Evolutionary conservation across 2,797 vertebrate genomes (phyloP), one percentile per base, ranked within the genome.

Genomic region (Catostomus latipinnis): DNA sequence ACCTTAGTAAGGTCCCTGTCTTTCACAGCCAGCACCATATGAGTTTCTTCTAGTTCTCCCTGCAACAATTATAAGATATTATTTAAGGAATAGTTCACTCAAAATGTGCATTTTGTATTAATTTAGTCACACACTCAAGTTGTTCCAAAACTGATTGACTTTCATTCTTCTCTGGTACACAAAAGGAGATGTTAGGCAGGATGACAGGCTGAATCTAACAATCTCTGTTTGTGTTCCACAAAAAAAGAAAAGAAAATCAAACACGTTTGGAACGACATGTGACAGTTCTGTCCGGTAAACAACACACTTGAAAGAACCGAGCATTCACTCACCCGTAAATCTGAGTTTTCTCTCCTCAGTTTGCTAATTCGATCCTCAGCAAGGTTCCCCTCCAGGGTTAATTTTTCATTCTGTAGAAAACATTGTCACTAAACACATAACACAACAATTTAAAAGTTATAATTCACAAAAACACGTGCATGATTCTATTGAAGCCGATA

Each of bases 1-100:
- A 94, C 94, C 92, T 92, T 92, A 50, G 85, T 83, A 74, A 91
- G 88, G 76, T 93, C 93, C 88, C 85, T 88, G 82, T 93, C 92
- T 86, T 89, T 92, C 73, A 92, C 72, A 8, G 86, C 88, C 86
- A 93, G 58, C 65, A 88, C 69, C 11, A 91, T 63, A 50, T 91
- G 81, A 10, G 83, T 86, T 82, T 93, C 91, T 67, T 92, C 89
- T 22, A 93, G 87, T 72, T 93, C 90, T 6, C 86, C 88, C 94
- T 95, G 91, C 49, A 68, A 83, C 83, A 13, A 76, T 65, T 10
- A 6, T 54, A 6, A 62, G 34, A 61, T 2, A 6, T 8, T 4
- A 6, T 60, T 13, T 5, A 34, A 34, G 34, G 34, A 34, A 34
- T 34, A 34, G 4, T 34, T 34, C 34, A 34, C 34, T 3, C 2